phyloP scores from a whole-genome alignment of 2,888 invertebrate genomes.

The Nineta flava region DNA sequence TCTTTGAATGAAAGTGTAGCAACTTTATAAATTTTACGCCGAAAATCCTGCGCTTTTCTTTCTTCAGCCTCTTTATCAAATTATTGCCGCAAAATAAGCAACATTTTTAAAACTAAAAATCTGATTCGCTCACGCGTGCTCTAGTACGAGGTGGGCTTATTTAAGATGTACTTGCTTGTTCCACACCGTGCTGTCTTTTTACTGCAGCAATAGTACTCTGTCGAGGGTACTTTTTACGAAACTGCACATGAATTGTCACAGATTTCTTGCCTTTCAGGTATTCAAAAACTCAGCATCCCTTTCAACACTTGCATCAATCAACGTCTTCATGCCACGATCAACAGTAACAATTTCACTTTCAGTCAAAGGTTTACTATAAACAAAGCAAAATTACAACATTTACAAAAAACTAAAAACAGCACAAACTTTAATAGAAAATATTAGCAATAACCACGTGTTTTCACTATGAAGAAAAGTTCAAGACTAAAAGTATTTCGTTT shows the following conservation, averaged over 20 bases:
- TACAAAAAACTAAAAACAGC: slow-evolving; percentile 1
- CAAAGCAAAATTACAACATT: slow-evolving; percentile 15
- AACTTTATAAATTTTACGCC: slow-evolving; percentile 17
- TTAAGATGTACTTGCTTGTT: slow-evolving; percentile 18
- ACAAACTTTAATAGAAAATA: neutral
- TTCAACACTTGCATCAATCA: slow-evolving; percentile 14
- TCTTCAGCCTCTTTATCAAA: slow-evolving; percentile 20
- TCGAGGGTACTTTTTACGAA: slow-evolving; percentile 18
- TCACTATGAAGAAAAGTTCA: neutral
- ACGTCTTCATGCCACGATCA: slow-evolving; percentile 13
- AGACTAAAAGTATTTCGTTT: slow-evolving; percentile 1
- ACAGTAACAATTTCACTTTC: slow-evolving; percentile 19
- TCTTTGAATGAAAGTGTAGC: slow-evolving; percentile 16
- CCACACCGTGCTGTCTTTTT: slow-evolving; percentile 18
- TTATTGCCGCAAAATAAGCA: slow-evolving; percentile 22
- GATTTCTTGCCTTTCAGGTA: slow-evolving; percentile 10
- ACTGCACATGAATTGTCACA: slow-evolving; percentile 17
- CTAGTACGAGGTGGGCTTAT: slow-evolving; percentile 17
- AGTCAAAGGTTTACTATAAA: slow-evolving; percentile 18
- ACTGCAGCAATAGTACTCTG: slow-evolving; percentile 17
- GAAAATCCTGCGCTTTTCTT: slow-evolving; percentile 15
- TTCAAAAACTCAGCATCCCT: slow-evolving; percentile 16
- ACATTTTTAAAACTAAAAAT: slow-evolving; percentile 17
- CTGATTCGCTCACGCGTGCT: slow-evolving; percentile 17
- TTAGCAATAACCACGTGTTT: neutral